Evolutionary conservation across 2,797 vertebrate genomes (phyloP).

Genomic region (Hyperoplus immaculatus): DNA sequence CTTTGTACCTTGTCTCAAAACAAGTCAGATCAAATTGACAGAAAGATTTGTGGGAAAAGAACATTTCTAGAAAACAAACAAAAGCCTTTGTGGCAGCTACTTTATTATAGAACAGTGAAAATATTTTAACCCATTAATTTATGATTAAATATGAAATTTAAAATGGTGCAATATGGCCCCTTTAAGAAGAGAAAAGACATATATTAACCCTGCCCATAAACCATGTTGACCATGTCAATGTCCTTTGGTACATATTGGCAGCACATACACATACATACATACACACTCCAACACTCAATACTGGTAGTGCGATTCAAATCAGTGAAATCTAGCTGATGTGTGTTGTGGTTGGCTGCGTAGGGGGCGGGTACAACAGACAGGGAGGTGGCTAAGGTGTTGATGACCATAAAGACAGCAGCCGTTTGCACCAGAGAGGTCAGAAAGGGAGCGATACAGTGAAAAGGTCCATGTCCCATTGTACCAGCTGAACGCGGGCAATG

Average conservation of each 20-base stretch:
- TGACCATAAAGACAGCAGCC: conserved; percentile 72
- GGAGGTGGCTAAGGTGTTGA: conserved; percentile 59
- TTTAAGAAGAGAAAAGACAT: conserved; percentile 55
- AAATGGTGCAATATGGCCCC: conserved; percentile 74
- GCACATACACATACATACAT: conserved; percentile 50
- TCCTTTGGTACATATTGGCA: conserved; percentile 84
- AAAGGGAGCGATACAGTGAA: conserved; percentile 86
- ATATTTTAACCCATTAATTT: conserved; percentile 52
- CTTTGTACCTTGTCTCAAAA: conserved; percentile 22
- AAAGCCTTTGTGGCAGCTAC: conserved; percentile 73
- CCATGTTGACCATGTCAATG: conserved; percentile 66
- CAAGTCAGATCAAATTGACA: conserved; percentile 10
- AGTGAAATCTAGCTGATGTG: conserved; percentile 72
- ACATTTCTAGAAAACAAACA: conserved; percentile 37
- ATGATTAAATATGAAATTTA: conserved; percentile 70
- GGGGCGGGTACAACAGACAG: conserved; percentile 47
- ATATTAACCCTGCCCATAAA: conserved; percentile 44
- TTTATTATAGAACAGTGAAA: conserved; percentile 71
- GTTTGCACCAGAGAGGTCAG: conserved; percentile 78
- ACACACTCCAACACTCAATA: conserved; percentile 74
- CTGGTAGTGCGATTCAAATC: conserved; percentile 82
- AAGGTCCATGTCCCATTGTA: conserved; percentile 84
- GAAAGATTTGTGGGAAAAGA: conserved; percentile 21
- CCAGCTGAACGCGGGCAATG: conserved; percentile 76
- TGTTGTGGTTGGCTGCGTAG: conserved; percentile 63